Evolutionary conservation across 2,888 invertebrate genomes (phyloP), one percentile per base, ranked within the genome.

Genomic region (Calliphora vomitoria): DNA sequence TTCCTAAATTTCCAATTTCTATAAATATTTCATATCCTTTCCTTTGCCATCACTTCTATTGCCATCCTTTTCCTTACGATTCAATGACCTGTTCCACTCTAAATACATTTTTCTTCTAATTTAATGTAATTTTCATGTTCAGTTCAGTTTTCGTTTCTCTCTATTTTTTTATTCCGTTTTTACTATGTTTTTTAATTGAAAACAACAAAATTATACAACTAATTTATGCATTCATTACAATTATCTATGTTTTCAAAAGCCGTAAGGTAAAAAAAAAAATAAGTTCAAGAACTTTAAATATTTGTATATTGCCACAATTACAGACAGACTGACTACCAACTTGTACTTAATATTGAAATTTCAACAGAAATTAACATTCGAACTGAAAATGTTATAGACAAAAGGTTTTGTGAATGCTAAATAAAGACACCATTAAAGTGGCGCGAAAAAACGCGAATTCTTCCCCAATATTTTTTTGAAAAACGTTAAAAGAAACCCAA

Each of bases 361-460:
- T 72, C 41, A 81, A 74, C 35, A 69, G 25, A 58, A 76, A 83
- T 82, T 85, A 85, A 74, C 71, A 85, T 87, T 85, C 82, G 74
- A 87, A 85, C 62, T 4, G 79, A 15, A 78, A 50, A 38, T 38
- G 66, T 72, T 58, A 78, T 66, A 20, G 3, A 50, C 13, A 20
- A 68, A 62, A 86, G 25, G 25, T 25, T 25, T 25, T 25, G 25
- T 25, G 25, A 25, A 25, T 25, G 25, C 25, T 25, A 25, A 25
- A 25, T 78, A 64, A 74, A 80, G 64, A 53, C 66, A 76, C 35
- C 31, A 78, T 78, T 81, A 79, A 85, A 79, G 82, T 69, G 75
- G 79, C 85, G 84, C 72, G 72, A 78, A 87, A 87, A 87, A 82
- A 82, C 87, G 87, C 87, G 82, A 87, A 85, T 87, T 87, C 79